phyloP scores from a whole-genome alignment of 1,140 invertebrate genomes.

The Ectropis grisescens region DNA sequence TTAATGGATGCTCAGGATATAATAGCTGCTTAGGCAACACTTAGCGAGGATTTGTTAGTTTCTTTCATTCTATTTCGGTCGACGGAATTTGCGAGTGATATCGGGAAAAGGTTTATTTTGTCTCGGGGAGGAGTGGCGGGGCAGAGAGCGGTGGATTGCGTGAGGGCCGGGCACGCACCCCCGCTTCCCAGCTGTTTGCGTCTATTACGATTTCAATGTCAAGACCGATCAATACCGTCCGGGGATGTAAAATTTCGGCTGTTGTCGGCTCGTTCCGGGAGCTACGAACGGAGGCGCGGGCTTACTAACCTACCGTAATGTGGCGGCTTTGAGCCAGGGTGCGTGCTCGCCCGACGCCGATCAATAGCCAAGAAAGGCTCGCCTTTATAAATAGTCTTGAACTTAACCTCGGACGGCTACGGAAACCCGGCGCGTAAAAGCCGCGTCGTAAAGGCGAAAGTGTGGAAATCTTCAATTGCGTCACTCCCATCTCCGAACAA shows the following conservation, averaged over 20 bases:
- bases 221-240: constrained; percentile 68
- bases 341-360: constrained; percentile 54
- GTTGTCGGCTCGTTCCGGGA: constrained; percentile 52
- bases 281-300: constrained; percentile 39
- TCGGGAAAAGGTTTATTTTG: too few species aligned
- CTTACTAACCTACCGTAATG: constrained; percentile 67
- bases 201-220: constrained; percentile 72
- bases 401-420: constrained; percentile 47
- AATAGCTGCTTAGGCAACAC: constrained; percentile 2
- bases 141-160: too few species aligned
- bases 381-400: constrained; percentile 66
- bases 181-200: constrained; percentile 63
- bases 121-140: too few species aligned
- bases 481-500: constrained; percentile 9
- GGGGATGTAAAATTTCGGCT: constrained; percentile 64
- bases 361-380: constrained; percentile 56
- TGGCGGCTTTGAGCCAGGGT: constrained; percentile 51
- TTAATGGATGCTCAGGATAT: constrained; percentile 23
- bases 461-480: constrained; percentile 25
- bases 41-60: too few species aligned
- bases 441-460: constrained; percentile 53
- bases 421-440: too few species aligned
- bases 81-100: too few species aligned
- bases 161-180: constrained; percentile 40
- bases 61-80: too few species aligned